These are phyloP conservation scores for Eufriesea mexicana DNA, from an alignment of 1,140 invertebrate genomes.

Conservation along the genomic window DNA sequence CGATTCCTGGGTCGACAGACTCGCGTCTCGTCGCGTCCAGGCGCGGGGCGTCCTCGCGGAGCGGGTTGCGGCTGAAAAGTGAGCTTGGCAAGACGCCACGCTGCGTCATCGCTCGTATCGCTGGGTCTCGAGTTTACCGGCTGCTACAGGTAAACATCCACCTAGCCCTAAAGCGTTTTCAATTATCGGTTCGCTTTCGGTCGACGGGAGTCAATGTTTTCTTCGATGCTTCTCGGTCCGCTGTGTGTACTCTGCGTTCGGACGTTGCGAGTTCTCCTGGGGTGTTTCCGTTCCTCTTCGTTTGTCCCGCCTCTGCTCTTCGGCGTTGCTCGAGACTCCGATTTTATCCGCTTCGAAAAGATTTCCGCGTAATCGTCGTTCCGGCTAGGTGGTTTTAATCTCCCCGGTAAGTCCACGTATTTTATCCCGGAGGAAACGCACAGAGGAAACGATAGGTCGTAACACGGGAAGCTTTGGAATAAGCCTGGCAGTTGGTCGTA, in stretches of 20 bases:
- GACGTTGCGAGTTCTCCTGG: neutral
- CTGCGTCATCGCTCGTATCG: constrained; percentile 58
- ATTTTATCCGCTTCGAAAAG: neutral
- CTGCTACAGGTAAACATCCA: constrained; percentile 73
- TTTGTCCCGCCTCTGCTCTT: no score
- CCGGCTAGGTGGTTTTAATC: neutral
- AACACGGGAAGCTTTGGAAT: neutral
- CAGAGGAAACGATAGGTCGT: neutral
- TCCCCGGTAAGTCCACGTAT: neutral
- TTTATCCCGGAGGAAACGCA: neutral
- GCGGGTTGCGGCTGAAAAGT: constrained; percentile 43
- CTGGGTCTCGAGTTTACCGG: constrained; percentile 44
- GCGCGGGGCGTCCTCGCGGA: constrained; percentile 28
- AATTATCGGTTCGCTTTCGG: constrained; percentile 58
- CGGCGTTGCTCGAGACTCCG: no score
- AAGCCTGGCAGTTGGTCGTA: neutral
- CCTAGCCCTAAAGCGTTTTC: constrained; percentile 61
- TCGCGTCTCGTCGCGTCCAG: neutral
- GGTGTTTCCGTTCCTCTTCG: no score
- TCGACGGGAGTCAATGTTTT: neutral
- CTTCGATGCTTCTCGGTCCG: neutral
- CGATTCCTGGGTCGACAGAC: no score
- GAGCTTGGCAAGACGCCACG: constrained; percentile 58
- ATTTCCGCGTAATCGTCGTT: no score
- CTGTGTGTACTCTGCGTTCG: neutral